Evolutionary conservation across 2,888 invertebrate genomes (phyloP).

Genomic region (Hydraecia micacea): DNA sequence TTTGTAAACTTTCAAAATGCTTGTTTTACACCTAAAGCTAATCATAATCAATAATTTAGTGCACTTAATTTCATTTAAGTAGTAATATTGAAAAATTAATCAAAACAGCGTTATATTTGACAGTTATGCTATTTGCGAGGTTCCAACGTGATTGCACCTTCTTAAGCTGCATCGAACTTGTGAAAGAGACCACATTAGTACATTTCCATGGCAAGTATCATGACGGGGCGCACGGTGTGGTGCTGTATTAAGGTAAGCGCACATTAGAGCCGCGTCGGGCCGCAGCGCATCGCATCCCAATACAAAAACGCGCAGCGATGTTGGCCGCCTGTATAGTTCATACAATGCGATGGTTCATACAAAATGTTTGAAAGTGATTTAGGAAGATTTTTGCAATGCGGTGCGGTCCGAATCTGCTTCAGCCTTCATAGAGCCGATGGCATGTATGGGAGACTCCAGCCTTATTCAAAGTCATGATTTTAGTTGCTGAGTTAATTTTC

Average conservation of each 20-base stretch:
- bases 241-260: background rate
- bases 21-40: too few relatives aligned
- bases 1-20: too few relatives aligned
- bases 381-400: background rate
- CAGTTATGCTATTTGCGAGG: background rate
- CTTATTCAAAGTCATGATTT: background rate
- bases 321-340: background rate
- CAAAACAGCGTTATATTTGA: too few relatives aligned
- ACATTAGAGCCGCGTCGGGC: background rate
- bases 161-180: background rate
- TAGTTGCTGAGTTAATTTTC: background rate
- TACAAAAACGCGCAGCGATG: background rate
- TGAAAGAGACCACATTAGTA: too few relatives aligned
- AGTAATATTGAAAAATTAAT: too few relatives aligned
- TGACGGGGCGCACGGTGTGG: too few relatives aligned
- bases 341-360: background rate
- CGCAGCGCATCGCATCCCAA: background rate
- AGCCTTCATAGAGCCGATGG: background rate
- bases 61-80: too few relatives aligned
- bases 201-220: background rate
- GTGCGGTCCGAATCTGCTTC: background rate
- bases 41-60: too few relatives aligned
- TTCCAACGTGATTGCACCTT: background rate
- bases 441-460: background rate
- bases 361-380: background rate